Base-by-base conservation (phyloP, 2,113 vertebrate genomes). In the Sinocyclocheilus grahami region DNA sequence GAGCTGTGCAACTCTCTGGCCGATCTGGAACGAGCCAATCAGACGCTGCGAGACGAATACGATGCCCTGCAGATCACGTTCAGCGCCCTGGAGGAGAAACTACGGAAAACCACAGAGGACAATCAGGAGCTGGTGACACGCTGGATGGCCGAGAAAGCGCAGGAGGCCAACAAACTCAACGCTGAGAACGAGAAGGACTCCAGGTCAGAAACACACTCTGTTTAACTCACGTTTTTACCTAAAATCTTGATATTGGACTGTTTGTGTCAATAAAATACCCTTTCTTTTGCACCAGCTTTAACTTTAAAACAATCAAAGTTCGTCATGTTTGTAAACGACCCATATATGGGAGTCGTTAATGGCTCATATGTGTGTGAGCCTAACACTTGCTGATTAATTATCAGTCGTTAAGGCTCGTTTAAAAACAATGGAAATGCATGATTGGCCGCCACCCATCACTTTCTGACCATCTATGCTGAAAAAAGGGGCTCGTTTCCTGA, bases 81-180 rank as follows among this genome's bases (percentile, higher is more conserved):
- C 89, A 96, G 95, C 0, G 97, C 98, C 27, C 92, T 99, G 90
- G 98, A 99, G 94, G 98, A 97, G 91, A 99, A 99, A 67, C 94
- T 99, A 65, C 95, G 98, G 86, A 97, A 96, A 74, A 99, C 98
- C 14, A 95, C 96, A 0, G 97, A 99, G 78, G 98, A 99, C 92
- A 99, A 99, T 94, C 97, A 97, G 94, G 98, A 99, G 91, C 94
- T 99, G 81, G 97, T 99, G 79, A 96, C 97, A 0, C 96, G 98
- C 7, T 99, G 98, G 98, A 99, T 99, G 98, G 97, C 98, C 0
- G 98, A 99, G 94, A 99, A 99, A 78, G 97, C 98, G 13, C 97
- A 98, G 92, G 98, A 99, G 91, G 98, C 98, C 82, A 99, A 99
- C 93, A 93, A 94, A 46, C 94, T 99, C 12, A 99, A 99, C 46